Conservation (phyloP, 2,888 invertebrate species). For the Parthenolecanium corni region DNA sequence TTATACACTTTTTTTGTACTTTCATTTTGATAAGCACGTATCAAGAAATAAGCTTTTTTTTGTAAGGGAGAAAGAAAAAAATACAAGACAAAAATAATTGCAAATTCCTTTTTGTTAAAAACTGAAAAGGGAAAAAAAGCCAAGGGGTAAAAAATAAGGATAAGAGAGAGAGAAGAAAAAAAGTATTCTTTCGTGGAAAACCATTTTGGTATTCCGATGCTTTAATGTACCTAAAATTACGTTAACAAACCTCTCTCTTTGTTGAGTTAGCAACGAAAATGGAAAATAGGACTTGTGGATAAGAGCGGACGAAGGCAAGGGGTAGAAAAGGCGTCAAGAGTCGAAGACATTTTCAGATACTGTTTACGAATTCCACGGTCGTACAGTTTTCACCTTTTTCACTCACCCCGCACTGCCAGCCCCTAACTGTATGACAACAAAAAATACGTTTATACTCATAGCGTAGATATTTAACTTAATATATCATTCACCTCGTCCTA, state of each 20-base stretch:
- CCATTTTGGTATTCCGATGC: constrained; percentile 20
- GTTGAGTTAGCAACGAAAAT: constrained; percentile 20
- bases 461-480: too few species aligned
- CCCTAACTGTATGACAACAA: not conserved
- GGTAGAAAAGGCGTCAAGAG: constrained; percentile 14
- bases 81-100: constrained; percentile 11
- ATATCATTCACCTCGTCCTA: too few species aligned
- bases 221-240: constrained; percentile 23
- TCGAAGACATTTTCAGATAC: constrained; percentile 15
- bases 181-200: not conserved
- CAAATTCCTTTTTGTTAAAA: constrained; percentile 11
- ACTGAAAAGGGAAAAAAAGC: not conserved
- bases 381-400: not conserved
- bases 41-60: too few species aligned
- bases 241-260: constrained; percentile 22
- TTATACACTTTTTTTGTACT: too few species aligned
- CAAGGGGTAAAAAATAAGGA: not conserved
- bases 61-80: not conserved
- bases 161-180: not conserved
- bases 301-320: too few species aligned
- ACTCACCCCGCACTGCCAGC: too few species aligned
- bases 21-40: too few species aligned
- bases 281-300: constrained; percentile 8
- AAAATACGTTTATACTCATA: not conserved
- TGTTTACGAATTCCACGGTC: constrained; percentile 15